phyloP scores from a whole-genome alignment of 2,888 invertebrate genomes.

The Mechanitis mazaeus region DNA sequence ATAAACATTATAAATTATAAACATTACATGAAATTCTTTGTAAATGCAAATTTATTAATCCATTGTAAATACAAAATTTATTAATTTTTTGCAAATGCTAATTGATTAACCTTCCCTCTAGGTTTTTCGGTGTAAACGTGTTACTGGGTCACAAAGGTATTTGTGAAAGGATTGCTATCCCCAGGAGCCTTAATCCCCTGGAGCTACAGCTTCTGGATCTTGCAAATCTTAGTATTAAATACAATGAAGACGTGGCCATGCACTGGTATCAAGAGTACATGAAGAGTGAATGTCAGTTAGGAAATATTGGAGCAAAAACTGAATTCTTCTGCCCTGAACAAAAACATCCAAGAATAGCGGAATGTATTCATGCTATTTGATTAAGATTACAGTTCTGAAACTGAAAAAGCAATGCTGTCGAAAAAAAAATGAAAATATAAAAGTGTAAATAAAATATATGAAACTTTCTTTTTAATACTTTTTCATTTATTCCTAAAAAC shows the following conservation, averaged over 20 bases:
- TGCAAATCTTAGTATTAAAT: slow-evolving; percentile 34
- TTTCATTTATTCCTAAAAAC: background rate
- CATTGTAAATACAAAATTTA: too few species aligned
- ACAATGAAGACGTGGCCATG: slow-evolving; percentile 38
- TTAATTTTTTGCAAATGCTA: too few species aligned
- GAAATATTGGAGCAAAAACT: slow-evolving; percentile 34
- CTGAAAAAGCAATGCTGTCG: background rate
- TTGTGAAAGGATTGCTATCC: slow-evolving; percentile 45
- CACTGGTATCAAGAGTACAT: slow-evolving; percentile 38
- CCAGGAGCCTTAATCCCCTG: slow-evolving; percentile 36
- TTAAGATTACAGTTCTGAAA: too few species aligned
- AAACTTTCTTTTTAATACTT: background rate
- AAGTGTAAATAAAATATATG: slow-evolving; percentile 6
- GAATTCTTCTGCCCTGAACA: slow-evolving; percentile 30
- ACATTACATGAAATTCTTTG: too few species aligned
- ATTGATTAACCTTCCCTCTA: slow-evolving; percentile 28
- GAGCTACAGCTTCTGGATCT: slow-evolving; percentile 44
- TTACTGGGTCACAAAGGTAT: slow-evolving; percentile 49
- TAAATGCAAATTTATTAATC: too few species aligned
- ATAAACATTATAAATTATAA: too few species aligned
- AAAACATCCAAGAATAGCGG: background rate
- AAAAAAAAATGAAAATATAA: slow-evolving; percentile 1
- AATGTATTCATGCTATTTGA: background rate
- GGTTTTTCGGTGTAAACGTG: slow-evolving; percentile 46
- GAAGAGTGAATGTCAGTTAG: slow-evolving; percentile 19